A percentile compares a stretch with the other conserved stretches of the same genome.
These are phyloP conservation scores for Acanthacorydalis orientalis DNA, from an alignment of 2,888 invertebrate genomes.

Conservation along the genomic window DNA sequence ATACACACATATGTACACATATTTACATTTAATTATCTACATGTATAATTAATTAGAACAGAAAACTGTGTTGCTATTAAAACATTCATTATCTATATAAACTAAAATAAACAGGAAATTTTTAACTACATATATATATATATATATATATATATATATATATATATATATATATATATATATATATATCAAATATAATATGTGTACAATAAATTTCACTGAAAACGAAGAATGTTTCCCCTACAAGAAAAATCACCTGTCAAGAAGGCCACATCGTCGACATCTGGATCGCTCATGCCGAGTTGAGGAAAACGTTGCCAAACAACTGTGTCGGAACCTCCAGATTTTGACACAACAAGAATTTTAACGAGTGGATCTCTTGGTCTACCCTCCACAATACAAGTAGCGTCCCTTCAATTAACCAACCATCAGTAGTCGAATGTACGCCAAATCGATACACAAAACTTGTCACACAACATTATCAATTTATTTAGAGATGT, in stretches of 20 bases:
- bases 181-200: too few relatives aligned
- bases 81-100: neutral
- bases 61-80: neutral
- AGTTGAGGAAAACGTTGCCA: slow-evolving; percentile 27
- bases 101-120: neutral
- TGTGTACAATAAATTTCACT: neutral
- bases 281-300: slow-evolving; percentile 79
- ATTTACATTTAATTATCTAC: too few relatives aligned
- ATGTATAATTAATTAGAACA: neutral
- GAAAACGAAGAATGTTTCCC: neutral
- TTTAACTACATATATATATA: too few relatives aligned
- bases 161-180: too few relatives aligned
- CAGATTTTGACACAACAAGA: slow-evolving; percentile 27
- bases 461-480: neutral
- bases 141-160: too few relatives aligned
- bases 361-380: slow-evolving; percentile 28
- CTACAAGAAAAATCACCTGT: slow-evolving; percentile 44
- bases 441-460: too few relatives aligned
- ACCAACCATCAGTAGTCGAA: too few relatives aligned
- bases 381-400: slow-evolving; percentile 24
- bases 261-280: slow-evolving; percentile 84
- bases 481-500: neutral
- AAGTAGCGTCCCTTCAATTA: too few relatives aligned
- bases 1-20: too few relatives aligned
- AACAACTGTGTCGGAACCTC: slow-evolving; percentile 30